phyloP scores from a whole-genome alignment of 2,797 vertebrate species.

The Sarcoramphus papa region DNA sequence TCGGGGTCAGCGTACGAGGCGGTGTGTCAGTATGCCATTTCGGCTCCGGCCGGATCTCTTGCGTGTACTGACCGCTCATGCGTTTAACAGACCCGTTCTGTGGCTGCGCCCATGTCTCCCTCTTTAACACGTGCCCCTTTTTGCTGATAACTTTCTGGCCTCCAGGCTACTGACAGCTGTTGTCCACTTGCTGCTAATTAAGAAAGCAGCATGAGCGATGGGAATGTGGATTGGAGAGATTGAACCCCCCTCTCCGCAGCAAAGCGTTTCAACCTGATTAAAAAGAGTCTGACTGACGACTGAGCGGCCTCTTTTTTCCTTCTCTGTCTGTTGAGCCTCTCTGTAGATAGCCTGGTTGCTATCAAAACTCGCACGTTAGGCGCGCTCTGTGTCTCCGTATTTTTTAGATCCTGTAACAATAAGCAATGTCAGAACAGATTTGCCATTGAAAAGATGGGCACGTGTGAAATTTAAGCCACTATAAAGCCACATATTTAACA shows the following conservation, averaged over 20 bases:
- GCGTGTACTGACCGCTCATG: not conserved
- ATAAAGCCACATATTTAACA: not conserved
- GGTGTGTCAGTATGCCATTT: accelerated
- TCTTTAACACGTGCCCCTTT: not conserved
- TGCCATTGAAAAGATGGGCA: not conserved
- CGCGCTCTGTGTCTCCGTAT: not conserved
- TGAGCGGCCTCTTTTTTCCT: not conserved
- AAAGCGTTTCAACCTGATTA: constrained; percentile 39
- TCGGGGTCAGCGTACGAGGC: accelerated
- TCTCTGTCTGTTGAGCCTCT: not conserved
- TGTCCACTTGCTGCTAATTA: constrained; percentile 49
- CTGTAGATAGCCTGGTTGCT: not conserved
- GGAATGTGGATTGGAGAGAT: not conserved
- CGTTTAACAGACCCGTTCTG: not conserved
- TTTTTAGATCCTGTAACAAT: not conserved
- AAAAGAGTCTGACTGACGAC: not conserved
- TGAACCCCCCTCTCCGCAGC: not conserved
- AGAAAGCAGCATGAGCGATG: constrained; percentile 48
- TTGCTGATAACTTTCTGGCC: constrained; percentile 19
- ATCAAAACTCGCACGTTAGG: not conserved
- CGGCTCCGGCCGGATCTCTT: not conserved
- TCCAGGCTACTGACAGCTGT: constrained; percentile 26
- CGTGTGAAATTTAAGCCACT: not conserved
- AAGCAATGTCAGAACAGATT: constrained; percentile 4
- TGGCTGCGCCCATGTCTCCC: not conserved